Evolutionary conservation across 2,888 invertebrate species (phyloP).

Genomic region (Eristalis pertinax): DNA sequence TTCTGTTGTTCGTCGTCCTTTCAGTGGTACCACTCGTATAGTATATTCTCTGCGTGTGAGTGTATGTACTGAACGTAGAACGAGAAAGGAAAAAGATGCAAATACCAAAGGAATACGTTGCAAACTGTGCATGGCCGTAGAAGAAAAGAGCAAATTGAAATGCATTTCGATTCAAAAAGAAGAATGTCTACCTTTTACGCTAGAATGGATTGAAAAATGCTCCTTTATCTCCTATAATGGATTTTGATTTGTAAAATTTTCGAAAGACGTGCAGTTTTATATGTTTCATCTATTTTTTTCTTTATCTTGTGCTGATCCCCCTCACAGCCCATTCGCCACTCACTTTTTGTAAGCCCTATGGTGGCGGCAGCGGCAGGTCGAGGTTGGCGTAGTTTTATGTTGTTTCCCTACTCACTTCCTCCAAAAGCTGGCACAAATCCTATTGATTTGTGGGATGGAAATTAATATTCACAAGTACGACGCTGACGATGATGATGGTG

Average conservation of each 20-base stretch:
- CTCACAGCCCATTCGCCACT: background rate
- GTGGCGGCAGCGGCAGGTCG: background rate
- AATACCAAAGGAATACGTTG: slow-evolving; percentile 57
- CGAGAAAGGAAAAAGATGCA: slow-evolving; percentile 47
- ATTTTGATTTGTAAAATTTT: slow-evolving; percentile 72
- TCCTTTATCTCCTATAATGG: slow-evolving; percentile 66
- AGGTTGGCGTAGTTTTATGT: slow-evolving; percentile 15
- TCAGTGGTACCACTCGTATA: background rate
- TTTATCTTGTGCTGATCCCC: background rate
- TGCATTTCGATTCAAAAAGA: slow-evolving; percentile 45
- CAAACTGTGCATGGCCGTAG: slow-evolving; percentile 15
- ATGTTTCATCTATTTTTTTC: background rate
- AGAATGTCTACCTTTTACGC: slow-evolving; percentile 48
- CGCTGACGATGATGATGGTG: slow-evolving; percentile 4
- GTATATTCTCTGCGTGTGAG: slow-evolving; percentile 1
- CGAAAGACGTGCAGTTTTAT: slow-evolving; percentile 52
- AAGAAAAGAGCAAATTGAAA: slow-evolving; percentile 52
- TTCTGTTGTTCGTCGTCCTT: background rate
- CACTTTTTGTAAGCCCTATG: slow-evolving; percentile 24
- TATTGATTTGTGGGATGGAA: slow-evolving; percentile 53
- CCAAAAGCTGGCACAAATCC: slow-evolving; percentile 11
- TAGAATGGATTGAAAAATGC: slow-evolving; percentile 64
- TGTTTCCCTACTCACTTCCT: background rate
- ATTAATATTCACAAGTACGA: slow-evolving; percentile 57
- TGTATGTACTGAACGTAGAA: background rate